Conservation (phyloP, 2,797 vertebrate genomes). For the Pantherophis vulpinus region DNA sequence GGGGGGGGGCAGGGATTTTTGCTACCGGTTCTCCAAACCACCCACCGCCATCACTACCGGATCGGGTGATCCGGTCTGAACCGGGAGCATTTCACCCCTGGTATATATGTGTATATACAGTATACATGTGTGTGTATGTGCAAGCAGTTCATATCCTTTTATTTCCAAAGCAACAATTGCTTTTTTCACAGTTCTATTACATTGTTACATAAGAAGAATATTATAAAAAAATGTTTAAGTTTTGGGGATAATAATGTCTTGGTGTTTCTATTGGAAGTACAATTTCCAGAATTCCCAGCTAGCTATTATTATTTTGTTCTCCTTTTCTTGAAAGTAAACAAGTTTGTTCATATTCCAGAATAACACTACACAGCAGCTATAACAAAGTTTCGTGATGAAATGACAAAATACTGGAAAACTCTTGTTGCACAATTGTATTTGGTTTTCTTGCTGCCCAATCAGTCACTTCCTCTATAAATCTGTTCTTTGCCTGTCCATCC, state of each 20-base stretch:
- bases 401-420: constrained; percentile 30
- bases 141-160: background rate
- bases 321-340: constrained; percentile 11
- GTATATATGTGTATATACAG: background rate
- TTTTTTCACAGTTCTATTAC: background rate
- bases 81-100: no score
- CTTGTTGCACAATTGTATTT: constrained; percentile 34
- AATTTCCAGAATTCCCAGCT: background rate
- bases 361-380: constrained; percentile 1
- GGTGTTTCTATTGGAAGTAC: background rate
- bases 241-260: background rate
- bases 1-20: no score
- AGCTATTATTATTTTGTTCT: background rate
- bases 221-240: background rate
- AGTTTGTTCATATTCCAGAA: constrained; percentile 10
- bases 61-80: no score
- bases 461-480: constrained; percentile 41
- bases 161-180: background rate
- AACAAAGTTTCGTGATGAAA: background rate
- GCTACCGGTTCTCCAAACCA: no score
- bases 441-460: constrained; percentile 34
- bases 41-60: no score
- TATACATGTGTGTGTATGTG: no score
- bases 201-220: background rate
- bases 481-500: constrained; percentile 32